Base-by-base conservation (phyloP, 1,140 invertebrate genomes). In the Leptinotarsa texana region DNA sequence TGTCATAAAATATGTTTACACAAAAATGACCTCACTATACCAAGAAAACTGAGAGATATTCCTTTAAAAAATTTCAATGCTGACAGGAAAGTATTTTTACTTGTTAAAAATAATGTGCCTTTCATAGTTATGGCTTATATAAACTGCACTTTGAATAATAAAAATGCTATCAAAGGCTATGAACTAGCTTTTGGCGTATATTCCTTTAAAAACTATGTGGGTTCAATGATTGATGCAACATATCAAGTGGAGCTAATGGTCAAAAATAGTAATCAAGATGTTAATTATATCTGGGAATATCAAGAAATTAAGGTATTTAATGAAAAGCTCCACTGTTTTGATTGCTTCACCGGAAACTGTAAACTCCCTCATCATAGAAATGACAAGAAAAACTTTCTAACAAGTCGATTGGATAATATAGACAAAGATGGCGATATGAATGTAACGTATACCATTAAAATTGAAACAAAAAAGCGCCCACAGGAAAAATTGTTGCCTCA, bases 61-160 rank as follows among this genome's bases (percentile, higher is more conserved):
- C 21, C 63, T 21, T 65, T 65, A 3, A 65, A 65, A 22, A 65
- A 65, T 33, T 65, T 65, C 63, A 65, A 65, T 33, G 21, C n/a
- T 21, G 63, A 65, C 21, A 65, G 63, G 3, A 65, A 65, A 65
- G 21, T 65, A 15, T 24, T 22, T 65, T 65, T 65, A 17, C 13
- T 65, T 13, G 21, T 21, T 13, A 13, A 65, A 24, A 65, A 65
- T 65, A 33, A 65, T 24, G 63, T 33, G 21, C 63, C 63, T 65
- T 65, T 18, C 13, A 13, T 65, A 6, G 27, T 13, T 13, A 65
- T 65, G 21, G 63, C 21, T 65, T 65, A 33, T 13, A 8, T 65
- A 22, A 21, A 65, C 11, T 65, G 27, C 21, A 21, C 1, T 17
- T 57, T 57, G 51, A 57, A n/a, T 57, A 57, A 15, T 4, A 57